A percentile compares a stretch with the other conserved stretches of the same genome.
Conservation (phyloP, 2,113 vertebrate species). For the Vidua chalybeata region DNA sequence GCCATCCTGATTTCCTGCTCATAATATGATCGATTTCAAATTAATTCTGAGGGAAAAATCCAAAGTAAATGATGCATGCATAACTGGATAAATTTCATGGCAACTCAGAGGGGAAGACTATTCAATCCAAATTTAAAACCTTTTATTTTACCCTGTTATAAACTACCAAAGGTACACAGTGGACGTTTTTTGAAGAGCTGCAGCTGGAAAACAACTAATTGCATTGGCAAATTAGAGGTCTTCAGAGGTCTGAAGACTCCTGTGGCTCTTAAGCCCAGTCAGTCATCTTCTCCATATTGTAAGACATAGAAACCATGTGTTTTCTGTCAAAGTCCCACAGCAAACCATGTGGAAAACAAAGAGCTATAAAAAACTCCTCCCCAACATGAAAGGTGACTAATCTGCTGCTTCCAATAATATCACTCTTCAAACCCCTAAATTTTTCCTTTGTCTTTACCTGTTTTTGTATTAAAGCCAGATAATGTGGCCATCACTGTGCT, state of each 20-base stretch:
- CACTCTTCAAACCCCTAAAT: not conserved
- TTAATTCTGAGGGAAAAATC: not conserved
- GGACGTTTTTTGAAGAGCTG: not conserved
- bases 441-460: not conserved
- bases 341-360: constrained; percentile 42
- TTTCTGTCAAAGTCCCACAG: constrained; percentile 28
- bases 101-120: not conserved
- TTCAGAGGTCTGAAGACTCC: not conserved
- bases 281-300: not conserved
- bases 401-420: not conserved
- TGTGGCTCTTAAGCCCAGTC: not conserved
- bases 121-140: not conserved
- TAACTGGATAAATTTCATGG: not conserved
- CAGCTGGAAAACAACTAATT: not conserved
- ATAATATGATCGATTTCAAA: not conserved
- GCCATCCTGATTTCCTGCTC: not conserved
- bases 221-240: not conserved
- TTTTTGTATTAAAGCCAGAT: not conserved
- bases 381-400: constrained; percentile 12
- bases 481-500: not conserved
- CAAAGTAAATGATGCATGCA: not conserved
- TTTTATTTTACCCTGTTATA: not conserved
- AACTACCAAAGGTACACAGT: not conserved
- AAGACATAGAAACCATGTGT: constrained; percentile 23
- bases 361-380: constrained; percentile 37